These are phyloP conservation scores for Alosa alosa DNA, from an alignment of 2,113 vertebrate genomes.

Conservation along the genomic window DNA sequence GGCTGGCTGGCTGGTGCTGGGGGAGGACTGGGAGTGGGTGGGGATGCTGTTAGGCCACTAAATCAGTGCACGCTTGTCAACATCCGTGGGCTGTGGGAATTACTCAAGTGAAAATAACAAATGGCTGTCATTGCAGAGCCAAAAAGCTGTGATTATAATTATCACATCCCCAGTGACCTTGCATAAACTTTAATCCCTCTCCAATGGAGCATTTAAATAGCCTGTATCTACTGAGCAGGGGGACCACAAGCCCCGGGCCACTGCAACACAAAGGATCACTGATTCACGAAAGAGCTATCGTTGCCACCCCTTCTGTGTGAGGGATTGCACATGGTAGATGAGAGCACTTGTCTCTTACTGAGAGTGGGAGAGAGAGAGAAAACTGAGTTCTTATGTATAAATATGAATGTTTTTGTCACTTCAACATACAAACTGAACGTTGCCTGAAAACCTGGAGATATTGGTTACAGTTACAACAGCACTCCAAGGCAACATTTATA, in stretches of 20 bases:
- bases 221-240: constrained; percentile 81
- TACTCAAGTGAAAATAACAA: constrained; percentile 99
- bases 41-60: constrained; percentile 72
- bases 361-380: constrained; percentile 7
- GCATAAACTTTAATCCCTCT: constrained; percentile 99
- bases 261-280: constrained; percentile 63
- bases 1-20: constrained; percentile 36
- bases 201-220: constrained; percentile 99
- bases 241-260: constrained; percentile 67
- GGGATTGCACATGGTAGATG: constrained; percentile 46
- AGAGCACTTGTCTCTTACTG: constrained; percentile 29
- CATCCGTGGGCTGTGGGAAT: constrained; percentile 81
- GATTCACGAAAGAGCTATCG: constrained; percentile 69
- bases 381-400: constrained; percentile 19
- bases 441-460: not conserved
- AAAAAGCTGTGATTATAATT: constrained; percentile 99
- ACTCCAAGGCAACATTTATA: not conserved
- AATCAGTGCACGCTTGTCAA: constrained; percentile 98
- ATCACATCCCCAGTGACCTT: constrained; percentile 99
- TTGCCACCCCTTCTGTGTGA: constrained; percentile 50
- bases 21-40: constrained; percentile 45
- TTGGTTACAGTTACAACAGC: not conserved
- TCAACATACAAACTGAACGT: not conserved
- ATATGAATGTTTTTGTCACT: not conserved
- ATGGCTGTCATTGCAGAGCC: constrained; percentile 99